Base-by-base conservation (phyloP, 2,113 vertebrate species). In the Micromys minutus region DNA sequence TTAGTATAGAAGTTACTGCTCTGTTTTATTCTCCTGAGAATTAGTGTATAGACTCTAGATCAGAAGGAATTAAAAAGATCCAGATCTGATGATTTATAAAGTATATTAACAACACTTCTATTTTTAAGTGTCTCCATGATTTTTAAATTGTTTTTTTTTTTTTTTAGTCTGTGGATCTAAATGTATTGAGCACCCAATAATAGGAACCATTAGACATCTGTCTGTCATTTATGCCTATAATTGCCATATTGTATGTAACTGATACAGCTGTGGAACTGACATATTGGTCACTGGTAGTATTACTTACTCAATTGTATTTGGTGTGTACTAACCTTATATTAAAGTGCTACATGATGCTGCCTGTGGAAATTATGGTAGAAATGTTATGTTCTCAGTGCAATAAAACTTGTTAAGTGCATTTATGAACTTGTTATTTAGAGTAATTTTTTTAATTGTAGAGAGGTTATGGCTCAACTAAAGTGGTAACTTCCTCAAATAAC, bases 1-100 rank as follows among this genome's bases (percentile, higher is more conserved):
- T 93, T 96, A 90, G 93, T 97, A 83, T 90, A 95, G 80, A 94
- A 95, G 75, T 96, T 96, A 71, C 67, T 97, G 72, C 74, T 91
- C 45, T 83, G 67, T 96, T 96, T 95, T 91, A 76, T 94, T 95
- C 90, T 97, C 80, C 50, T 50, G 42, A 87, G 69, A 95, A 61
- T 93, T 92, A 89, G 19, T 91, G 31, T 90, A 50, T 91, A 72
- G 74, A 79, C 65, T 74, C 5, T 91, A 96, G 91, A 92, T 87
- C 61, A 94, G 74, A 92, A 95, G 75, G 52, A 97, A 75, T 93
- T 94, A 61, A 61, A 83, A 61, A 59, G 79, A 81, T 81, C 13
- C 55, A 81, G n/a, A 50, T 34, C 76, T 39, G 26, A 75, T 12
- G 92, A 16, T 59, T 61, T 94, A 7, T 90, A 94, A 92, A 87